phyloP scores from a whole-genome alignment of 2,888 invertebrate genomes.

The Nomada flava region DNA sequence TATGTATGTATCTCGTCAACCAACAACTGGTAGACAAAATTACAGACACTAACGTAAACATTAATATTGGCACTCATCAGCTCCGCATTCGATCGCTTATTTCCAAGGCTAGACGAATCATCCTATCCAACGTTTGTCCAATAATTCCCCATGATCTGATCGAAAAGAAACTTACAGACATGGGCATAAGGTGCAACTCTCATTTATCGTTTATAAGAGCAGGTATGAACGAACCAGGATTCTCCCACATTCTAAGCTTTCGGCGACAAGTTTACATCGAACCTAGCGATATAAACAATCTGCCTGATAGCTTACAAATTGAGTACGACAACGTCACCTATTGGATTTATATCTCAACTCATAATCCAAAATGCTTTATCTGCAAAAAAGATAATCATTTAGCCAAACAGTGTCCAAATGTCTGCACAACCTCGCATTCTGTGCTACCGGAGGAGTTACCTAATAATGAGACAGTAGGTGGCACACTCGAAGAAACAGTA shows the following conservation, averaged over 20 bases:
- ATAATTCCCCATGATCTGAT: constrained; percentile 6
- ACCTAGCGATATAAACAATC: too few species aligned
- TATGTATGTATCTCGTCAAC: constrained; percentile 50
- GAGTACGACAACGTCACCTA: too few species aligned
- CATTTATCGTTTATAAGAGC: constrained; percentile 7
- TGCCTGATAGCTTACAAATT: too few species aligned
- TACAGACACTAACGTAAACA: constrained; percentile 19
- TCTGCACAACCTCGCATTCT: too few species aligned
- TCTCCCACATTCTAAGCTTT: constrained; percentile 23
- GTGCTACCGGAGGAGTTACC: too few species aligned
- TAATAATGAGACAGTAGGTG: too few species aligned
- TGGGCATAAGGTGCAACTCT: background rate
- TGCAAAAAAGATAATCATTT: too few species aligned
- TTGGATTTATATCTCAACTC: too few species aligned
- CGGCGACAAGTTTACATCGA: background rate
- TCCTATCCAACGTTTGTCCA: constrained; percentile 59
- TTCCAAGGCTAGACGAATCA: constrained; percentile 39
- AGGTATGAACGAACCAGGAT: background rate
- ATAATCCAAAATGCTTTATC: too few species aligned
- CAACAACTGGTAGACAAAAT: constrained; percentile 38
- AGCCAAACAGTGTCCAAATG: too few species aligned
- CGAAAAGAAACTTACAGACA: background rate
- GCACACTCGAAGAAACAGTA: too few species aligned
- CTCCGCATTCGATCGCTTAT: constrained; percentile 54
- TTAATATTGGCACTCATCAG: constrained; percentile 25